Conservation (phyloP, 2,113 vertebrate genomes). For the Redunca redunca region DNA sequence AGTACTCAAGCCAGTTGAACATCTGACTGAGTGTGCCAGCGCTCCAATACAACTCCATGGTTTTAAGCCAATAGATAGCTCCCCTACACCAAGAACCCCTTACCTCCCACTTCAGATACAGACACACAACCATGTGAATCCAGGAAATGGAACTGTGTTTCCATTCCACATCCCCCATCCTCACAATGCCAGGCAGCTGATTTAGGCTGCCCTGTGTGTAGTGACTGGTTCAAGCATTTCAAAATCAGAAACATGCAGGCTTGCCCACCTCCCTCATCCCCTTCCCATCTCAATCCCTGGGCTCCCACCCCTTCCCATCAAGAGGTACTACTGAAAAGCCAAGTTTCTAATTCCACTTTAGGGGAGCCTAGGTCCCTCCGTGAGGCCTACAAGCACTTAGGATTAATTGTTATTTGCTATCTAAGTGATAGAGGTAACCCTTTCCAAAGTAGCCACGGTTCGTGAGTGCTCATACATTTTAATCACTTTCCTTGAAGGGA, state of each 20-base stretch:
- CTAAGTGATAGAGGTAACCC: background rate
- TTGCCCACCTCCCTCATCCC: too few relatives aligned
- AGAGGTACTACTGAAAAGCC: background rate
- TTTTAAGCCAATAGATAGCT: background rate
- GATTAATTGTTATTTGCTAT: background rate
- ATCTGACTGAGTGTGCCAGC: background rate
- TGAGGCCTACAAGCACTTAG: background rate
- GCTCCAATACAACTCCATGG: background rate
- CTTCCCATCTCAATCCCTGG: background rate
- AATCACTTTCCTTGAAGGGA: background rate
- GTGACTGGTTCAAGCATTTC: background rate
- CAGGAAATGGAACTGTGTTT: background rate
- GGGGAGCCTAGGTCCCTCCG: background rate
- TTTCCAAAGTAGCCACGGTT: background rate
- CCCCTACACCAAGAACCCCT: background rate
- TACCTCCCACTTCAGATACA: background rate
- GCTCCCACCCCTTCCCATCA: background rate
- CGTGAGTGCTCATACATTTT: background rate
- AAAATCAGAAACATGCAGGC: background rate
- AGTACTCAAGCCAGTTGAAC: background rate
- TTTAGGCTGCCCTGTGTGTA: background rate
- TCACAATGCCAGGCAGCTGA: background rate
- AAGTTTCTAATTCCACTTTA: constrained; percentile 3
- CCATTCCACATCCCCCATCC: background rate
- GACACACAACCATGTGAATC: background rate